Evolutionary conservation across 2,888 invertebrate species (phyloP), one percentile per base, ranked within the genome.

Genomic region (Eugnorisma glareosa): DNA sequence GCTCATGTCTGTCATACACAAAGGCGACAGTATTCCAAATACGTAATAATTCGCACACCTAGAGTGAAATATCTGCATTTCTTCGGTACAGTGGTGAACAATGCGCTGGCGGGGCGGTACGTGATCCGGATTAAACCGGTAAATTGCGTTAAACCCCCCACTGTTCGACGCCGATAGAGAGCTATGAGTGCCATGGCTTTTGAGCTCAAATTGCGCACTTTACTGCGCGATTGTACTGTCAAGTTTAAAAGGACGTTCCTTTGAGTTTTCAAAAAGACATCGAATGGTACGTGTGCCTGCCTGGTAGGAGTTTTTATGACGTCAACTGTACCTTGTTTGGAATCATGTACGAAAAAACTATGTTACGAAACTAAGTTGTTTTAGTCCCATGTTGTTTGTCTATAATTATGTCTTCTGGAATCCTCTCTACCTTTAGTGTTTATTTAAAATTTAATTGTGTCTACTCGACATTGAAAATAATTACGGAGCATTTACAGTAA

Each of bases 141-240:
- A 92, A 92, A 93, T 92, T 92, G 92, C 89, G 90, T 91, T 93
- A 91, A 92, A 86, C 86, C 74, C 73, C 84, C 82, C 90, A 86
- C 85, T 93, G 93, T 90, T 89, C 89, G 81, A 86, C 87, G 86
- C 86, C 89, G 92, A 93, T 93, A 93, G 91, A 87, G 87, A 88
- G 87, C 88, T 85, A 83, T 87, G 87, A 88, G 87, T 85, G 82
- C 81, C 73, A 83, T 84, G 82, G 87, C 88, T 88, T 86, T 88
- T 85, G 86, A 86, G 82, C 84, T 86, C 66, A 84, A 85, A 79
- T 85, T 90, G 89, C 79, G 80, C 90, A 91, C 89, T 91, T 89
- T 88, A 81, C 75, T 80, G 51, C 75, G 79, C 80, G 80, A 83
- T 84, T 88, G 86, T 86, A 87, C 85, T 63, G 79, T 68, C 77